A percentile compares a stretch with the other conserved stretches of the same genome.
These are phyloP conservation scores for Sialis fuliginosa DNA, from an alignment of 2,888 invertebrate genomes.

Conservation along the genomic window DNA sequence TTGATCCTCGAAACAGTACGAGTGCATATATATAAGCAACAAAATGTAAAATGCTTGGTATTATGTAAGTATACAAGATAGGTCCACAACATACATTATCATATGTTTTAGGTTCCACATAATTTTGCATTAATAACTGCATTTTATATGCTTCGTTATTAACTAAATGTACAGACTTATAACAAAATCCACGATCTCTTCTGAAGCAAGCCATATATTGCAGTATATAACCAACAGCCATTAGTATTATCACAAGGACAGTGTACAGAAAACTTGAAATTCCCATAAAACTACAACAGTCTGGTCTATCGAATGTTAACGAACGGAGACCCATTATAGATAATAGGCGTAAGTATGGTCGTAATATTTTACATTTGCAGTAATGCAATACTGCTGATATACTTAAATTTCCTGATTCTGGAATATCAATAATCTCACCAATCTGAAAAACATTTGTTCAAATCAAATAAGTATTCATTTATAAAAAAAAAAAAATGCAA, in stretches of 20 bases:
- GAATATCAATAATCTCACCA: constrained; percentile 50
- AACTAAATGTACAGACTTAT: constrained; percentile 23
- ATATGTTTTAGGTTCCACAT: constrained; percentile 20
- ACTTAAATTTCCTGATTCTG: constrained; percentile 46
- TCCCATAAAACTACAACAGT: constrained; percentile 37
- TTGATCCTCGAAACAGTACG: constrained; percentile 53
- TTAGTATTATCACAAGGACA: constrained; percentile 38
- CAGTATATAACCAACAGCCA: constrained; percentile 53
- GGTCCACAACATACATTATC: constrained; percentile 53
- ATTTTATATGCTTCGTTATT: constrained; percentile 7
- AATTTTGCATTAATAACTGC: background rate
- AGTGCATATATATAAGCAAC: constrained; percentile 55
- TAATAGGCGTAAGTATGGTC: constrained; percentile 56
- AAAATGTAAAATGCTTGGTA: constrained; percentile 56
- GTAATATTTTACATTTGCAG: constrained; percentile 66
- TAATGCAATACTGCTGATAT: constrained; percentile 64
- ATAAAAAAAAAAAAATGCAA: background rate
- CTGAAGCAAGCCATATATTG: constrained; percentile 66
- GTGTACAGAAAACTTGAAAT: constrained; percentile 51
- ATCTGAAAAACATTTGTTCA: constrained; percentile 28
- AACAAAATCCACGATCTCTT: constrained; percentile 54
- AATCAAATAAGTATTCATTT: constrained; percentile 3
- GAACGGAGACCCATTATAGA: constrained; percentile 61
- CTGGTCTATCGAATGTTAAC: constrained; percentile 39
- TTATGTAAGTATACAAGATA: constrained; percentile 48